phyloP scores from a whole-genome alignment of 2,797 vertebrate genomes.

The Characodon lateralis region DNA sequence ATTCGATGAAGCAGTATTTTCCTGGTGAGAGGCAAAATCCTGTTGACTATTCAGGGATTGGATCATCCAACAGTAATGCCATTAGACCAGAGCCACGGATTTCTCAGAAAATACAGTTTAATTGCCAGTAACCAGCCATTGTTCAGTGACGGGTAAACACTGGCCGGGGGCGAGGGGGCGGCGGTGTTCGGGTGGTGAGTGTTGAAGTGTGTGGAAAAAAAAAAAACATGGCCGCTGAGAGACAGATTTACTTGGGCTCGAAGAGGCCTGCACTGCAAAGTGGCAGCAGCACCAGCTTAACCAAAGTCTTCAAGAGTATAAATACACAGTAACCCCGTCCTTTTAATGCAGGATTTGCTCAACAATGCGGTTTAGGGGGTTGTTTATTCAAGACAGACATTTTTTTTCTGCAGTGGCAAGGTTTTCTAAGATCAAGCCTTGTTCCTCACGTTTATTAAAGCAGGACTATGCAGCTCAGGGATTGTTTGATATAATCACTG shows the following conservation, averaged over 20 bases:
- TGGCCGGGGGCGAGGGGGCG: conserved; percentile 50
- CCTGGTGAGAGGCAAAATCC: conserved; percentile 82
- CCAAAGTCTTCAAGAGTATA: conserved; percentile 96
- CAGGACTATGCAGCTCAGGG: conserved; percentile 56
- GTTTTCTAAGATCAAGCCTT: conserved; percentile 78
- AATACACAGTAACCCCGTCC: conserved; percentile 94
- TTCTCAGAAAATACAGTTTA: conserved; percentile 81
- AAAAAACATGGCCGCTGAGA: conserved; percentile 74
- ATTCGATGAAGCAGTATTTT: conserved; percentile 85
- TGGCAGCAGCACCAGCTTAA: conserved; percentile 95
- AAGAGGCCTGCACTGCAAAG: conserved; percentile 84
- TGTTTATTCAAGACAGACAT: conserved; percentile 89
- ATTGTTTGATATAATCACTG: conserved; percentile 66
- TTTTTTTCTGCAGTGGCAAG: conserved; percentile 68
- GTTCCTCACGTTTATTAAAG: conserved; percentile 78
- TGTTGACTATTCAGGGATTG: conserved; percentile 85
- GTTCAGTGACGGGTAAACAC: conserved; percentile 83
- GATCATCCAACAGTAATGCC: conserved; percentile 84
- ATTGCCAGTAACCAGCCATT: conserved; percentile 84
- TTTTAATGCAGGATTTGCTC: conserved; percentile 96
- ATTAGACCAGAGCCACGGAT: conserved; percentile 84
- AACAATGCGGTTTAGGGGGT: conserved; percentile 92
- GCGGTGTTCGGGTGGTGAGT: conserved; percentile 35
- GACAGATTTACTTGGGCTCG: conserved; percentile 70
- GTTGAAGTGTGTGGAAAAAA: conserved; percentile 68